phyloP scores from a whole-genome alignment of 1,140 invertebrate species.

The Zaprionus nigranus region DNA sequence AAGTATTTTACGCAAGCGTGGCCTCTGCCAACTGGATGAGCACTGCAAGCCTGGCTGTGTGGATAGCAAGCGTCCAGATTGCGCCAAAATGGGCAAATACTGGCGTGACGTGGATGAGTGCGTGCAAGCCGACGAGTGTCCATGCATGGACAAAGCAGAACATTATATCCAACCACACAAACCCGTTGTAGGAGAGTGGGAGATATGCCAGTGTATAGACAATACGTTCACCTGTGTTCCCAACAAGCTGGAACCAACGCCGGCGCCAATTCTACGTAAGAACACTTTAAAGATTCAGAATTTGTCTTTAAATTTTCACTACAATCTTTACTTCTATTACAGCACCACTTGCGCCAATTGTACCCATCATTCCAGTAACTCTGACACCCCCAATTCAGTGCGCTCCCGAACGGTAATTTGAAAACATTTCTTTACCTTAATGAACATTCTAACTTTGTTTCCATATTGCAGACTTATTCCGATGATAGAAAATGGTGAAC shows the following conservation, averaged over 20 bases:
- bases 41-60: slow-evolving; percentile 84
- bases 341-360: slow-evolving; percentile 18
- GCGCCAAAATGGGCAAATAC: slow-evolving; percentile 65
- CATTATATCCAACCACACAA: slow-evolving; percentile 85
- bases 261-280: slow-evolving; percentile 19
- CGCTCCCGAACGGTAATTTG: slow-evolving; percentile 82
- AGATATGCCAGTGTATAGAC: slow-evolving; percentile 90
- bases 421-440: background rate
- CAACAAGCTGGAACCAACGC: slow-evolving; percentile 79
- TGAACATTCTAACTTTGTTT: background rate
- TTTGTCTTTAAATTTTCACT: background rate
- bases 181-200: slow-evolving; percentile 69
- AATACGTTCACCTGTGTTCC: slow-evolving; percentile 89
- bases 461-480: slow-evolving; percentile 83
- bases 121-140: slow-evolving; percentile 89
- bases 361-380: slow-evolving; percentile 84
- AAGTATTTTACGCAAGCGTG: slow-evolving; percentile 64
- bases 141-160: slow-evolving; percentile 88
- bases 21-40: slow-evolving; percentile 70
- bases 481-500: slow-evolving; percentile 85
- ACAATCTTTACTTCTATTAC: slow-evolving; percentile 8
- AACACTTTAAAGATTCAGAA: background rate
- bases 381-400: slow-evolving; percentile 86
- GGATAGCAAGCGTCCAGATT: slow-evolving; percentile 68
- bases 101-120: slow-evolving; percentile 90